A percentile compares a stretch with the other conserved stretches of the same genome.
These are phyloP conservation scores for Psococerastis gibbosa DNA, from an alignment of 2,888 invertebrate species.

Conservation along the genomic window DNA sequence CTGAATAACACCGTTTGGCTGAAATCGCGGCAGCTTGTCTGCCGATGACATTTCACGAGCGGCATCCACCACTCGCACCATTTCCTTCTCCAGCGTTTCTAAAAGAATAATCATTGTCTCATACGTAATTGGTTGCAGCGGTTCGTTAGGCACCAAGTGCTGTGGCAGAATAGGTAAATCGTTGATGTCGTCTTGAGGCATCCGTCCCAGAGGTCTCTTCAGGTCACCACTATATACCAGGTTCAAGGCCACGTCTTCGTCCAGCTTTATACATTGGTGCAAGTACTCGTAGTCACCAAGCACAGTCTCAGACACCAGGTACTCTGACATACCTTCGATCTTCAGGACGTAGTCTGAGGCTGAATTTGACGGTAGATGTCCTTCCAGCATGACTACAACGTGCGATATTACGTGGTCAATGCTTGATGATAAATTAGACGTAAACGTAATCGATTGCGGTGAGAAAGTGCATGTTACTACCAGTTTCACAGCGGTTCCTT, in stretches of 20 bases:
- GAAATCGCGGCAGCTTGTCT: conserved; percentile 27
- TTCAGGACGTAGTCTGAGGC: conserved; percentile 48
- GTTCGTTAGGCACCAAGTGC: conserved; percentile 58
- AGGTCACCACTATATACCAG: conserved; percentile 36
- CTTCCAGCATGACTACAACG: conserved; percentile 62
- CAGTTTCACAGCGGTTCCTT: conserved; percentile 74
- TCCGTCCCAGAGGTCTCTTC: conserved; percentile 51
- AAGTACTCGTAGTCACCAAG: conserved; percentile 85
- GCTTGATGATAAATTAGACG: no score
- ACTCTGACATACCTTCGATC: conserved; percentile 79
- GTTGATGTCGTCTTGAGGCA: conserved; percentile 57
- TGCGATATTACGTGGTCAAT: conserved; percentile 74
- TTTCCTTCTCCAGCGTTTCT: conserved; percentile 68
- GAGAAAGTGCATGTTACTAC: conserved; percentile 42
- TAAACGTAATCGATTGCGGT: conserved; percentile 55
- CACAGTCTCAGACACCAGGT: conserved; percentile 60
- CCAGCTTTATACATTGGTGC: conserved; percentile 80
- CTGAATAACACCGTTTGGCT: conserved; percentile 60
- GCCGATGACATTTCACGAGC: conserved; percentile 34
- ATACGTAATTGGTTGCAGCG: conserved; percentile 52
- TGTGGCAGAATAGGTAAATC: conserved; percentile 57
- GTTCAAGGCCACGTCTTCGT: conserved; percentile 61
- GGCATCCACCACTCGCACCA: conserved; percentile 51
- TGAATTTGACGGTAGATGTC: conserved; percentile 38
- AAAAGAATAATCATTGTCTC: conserved; percentile 64